Base-by-base conservation (phyloP, 2,113 vertebrate genomes). In the Cyprinodon variegatus region DNA sequence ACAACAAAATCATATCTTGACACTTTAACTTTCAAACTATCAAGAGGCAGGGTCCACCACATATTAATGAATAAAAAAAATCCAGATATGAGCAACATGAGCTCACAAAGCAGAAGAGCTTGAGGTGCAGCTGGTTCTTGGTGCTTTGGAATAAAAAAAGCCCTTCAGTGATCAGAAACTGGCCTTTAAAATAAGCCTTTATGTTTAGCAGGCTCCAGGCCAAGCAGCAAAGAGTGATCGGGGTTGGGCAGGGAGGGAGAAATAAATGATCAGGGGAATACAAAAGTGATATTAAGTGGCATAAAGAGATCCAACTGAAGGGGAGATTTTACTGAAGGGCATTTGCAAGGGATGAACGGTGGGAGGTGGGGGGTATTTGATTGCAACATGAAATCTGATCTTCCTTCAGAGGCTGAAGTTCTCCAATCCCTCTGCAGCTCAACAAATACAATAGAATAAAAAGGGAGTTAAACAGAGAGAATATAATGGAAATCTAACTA, bases 381-480 rank as follows among this genome's bases (percentile, higher is more conserved):
- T 84, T 38, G 40, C 66, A 71, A 78, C 83, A 83, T 89, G 89
- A 91, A 89, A 92, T 86, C 68, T 83, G 90, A 93, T 83, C 83
- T 78, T 70, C 70, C 87, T 78, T 22, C 11, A 61, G 82, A 85
- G 90, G 69, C 77, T 63, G 57, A 61, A 67, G 69, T 85, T 76
- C 77, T 83, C 74, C 76, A 72, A 70, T 81, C 81, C 77, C 81
- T 81, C 76, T 77, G 68, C 83, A 40, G 76, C 82, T 87, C 84
- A 78, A 83, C 77, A 83, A 86, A 89, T 62, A 89, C 77, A 67
- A 80, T 70, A 80, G 74, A 89, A 85, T 76, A 71, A 80, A 29
- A 76, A 70, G 14, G 65, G 43, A 83, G 77, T 39, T 59, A 6
- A 50, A 70, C 36, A 3, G 29, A 88, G 37, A 37, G 39, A 68